These are phyloP conservation scores for Callimorpha dominula DNA, from an alignment of 2,888 invertebrate genomes.

Conservation along the genomic window DNA sequence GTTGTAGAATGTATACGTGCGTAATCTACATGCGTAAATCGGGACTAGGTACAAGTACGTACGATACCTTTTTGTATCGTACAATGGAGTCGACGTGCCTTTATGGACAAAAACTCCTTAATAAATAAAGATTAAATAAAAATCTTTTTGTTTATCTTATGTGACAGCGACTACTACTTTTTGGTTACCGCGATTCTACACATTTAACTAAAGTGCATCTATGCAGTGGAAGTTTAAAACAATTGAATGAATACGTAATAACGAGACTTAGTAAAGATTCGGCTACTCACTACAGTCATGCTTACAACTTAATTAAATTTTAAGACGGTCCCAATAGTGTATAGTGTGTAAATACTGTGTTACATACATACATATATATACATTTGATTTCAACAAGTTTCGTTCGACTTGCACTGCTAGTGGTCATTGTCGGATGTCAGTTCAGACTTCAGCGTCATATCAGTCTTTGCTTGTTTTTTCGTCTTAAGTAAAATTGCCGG, in stretches of 20 bases:
- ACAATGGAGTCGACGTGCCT: too few relatives aligned
- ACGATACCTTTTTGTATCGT: not conserved
- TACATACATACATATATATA: not conserved
- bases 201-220: not conserved
- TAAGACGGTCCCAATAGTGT: too few relatives aligned
- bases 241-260: not conserved
- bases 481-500: not conserved
- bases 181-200: not conserved
- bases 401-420: not conserved
- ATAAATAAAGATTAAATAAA: too few relatives aligned
- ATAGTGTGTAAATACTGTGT: not conserved
- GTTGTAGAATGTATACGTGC: not conserved
- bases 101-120: too few relatives aligned
- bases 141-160: not conserved
- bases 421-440: not conserved
- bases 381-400: not conserved
- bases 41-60: not conserved
- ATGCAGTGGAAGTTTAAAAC: not conserved
- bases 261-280: too few relatives aligned
- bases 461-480: not conserved
- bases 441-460: not conserved
- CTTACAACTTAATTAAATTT: not conserved
- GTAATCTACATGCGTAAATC: not conserved
- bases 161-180: not conserved
- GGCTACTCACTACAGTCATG: too few relatives aligned